These are phyloP conservation scores for Leptocoma aspasia DNA, from an alignment of 2,113 vertebrate species.

Conservation along the genomic window DNA sequence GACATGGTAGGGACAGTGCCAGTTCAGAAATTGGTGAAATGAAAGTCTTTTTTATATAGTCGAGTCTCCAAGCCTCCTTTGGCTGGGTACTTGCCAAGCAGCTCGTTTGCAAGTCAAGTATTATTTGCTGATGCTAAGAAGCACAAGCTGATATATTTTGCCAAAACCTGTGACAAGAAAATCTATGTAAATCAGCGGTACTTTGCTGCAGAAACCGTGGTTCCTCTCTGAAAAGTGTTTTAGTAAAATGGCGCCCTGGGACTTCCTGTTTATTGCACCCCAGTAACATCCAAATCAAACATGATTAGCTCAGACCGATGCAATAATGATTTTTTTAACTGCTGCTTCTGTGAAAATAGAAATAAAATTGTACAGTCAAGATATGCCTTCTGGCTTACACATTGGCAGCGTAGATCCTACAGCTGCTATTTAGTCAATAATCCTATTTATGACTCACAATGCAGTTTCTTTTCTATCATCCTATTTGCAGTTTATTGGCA, in stretches of 20 bases:
- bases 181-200: conserved; percentile 45
- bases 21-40: background rate
- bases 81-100: conserved; percentile 36
- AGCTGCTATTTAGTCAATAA: background rate
- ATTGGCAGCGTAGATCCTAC: background rate
- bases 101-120: conserved; percentile 59
- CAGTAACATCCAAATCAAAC: conserved; percentile 53
- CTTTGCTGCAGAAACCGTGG: conserved; percentile 24
- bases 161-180: conserved; percentile 59
- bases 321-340: conserved; percentile 39
- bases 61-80: background rate
- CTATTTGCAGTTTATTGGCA: background rate
- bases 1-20: background rate
- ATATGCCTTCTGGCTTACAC: background rate
- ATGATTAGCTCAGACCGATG: background rate
- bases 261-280: conserved; percentile 42
- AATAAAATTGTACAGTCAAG: background rate
- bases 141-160: conserved; percentile 51
- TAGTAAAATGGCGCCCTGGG: conserved; percentile 37
- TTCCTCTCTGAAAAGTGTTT: conserved; percentile 27
- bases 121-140: conserved; percentile 60
- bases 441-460: background rate
- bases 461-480: background rate
- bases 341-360: conserved; percentile 9
- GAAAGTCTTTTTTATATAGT: background rate